Evolutionary conservation across 1,140 invertebrate species (phyloP).

Genomic region (Drepana arcuata): DNA sequence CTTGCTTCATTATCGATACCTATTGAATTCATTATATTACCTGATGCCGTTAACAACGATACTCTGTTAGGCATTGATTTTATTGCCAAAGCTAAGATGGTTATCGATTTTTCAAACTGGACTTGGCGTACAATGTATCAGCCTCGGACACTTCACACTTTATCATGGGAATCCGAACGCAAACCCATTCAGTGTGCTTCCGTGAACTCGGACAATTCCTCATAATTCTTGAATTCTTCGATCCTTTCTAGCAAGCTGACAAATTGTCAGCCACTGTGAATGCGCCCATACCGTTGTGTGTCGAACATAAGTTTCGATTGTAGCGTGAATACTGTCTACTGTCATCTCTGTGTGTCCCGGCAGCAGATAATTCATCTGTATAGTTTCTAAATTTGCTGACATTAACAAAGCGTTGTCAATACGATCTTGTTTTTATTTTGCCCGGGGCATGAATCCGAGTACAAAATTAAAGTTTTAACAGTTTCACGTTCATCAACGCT

Average conservation of each 20-base stretch:
- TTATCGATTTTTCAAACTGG: no score
- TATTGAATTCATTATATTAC: no score
- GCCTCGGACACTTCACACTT: no score
- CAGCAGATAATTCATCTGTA: slow-evolving; percentile 19
- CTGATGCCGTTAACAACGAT: no score
- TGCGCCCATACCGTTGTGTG: slow-evolving; percentile 12
- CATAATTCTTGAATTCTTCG: no score
- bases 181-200: slow-evolving; percentile 4
- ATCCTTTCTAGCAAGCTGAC: slow-evolving; percentile 7
- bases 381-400: not conserved
- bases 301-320: slow-evolving; percentile 11
- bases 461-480: slow-evolving; percentile 5
- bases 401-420: not conserved
- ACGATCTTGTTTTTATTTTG: not conserved
- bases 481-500: slow-evolving; percentile 1
- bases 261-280: slow-evolving; percentile 10
- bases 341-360: slow-evolving; percentile 20
- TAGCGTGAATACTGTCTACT: slow-evolving; percentile 12
- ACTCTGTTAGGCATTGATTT: no score
- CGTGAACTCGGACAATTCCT: no score
- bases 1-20: no score
- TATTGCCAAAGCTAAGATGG: no score
- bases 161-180: slow-evolving; percentile 3
- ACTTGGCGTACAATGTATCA: no score
- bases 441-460: not conserved